Evolutionary conservation across 2,113 vertebrate genomes (phyloP).

Genomic region (Scopus umbretta): DNA sequence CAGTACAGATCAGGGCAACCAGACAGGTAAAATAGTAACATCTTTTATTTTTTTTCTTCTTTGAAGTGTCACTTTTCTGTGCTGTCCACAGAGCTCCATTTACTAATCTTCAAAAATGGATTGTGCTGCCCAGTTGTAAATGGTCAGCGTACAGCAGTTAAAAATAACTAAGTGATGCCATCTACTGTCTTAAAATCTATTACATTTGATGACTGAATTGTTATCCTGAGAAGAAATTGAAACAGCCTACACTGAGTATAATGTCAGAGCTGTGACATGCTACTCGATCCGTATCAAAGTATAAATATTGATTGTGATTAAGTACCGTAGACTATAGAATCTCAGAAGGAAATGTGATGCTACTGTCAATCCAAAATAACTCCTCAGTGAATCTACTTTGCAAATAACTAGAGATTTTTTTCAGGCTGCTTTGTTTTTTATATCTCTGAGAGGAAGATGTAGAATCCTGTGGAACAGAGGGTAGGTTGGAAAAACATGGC

Average conservation of each 20-base stretch:
- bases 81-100: not conserved
- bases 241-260: not conserved
- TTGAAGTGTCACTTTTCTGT: not conserved
- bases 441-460: not conserved
- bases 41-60: not conserved
- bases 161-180: constrained; percentile 61
- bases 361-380: not conserved
- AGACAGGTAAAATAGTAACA: not conserved
- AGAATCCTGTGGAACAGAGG: not conserved
- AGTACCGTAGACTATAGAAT: not conserved
- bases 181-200: constrained; percentile 51
- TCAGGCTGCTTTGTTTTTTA: not conserved
- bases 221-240: not conserved
- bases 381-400: not conserved
- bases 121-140: not conserved
- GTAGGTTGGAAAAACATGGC: not conserved
- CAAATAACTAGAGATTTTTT: not conserved
- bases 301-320: not conserved
- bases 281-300: not conserved
- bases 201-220: not conserved
- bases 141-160: not conserved
- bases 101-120: not conserved
- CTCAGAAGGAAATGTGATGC: not conserved
- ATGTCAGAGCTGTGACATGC: not conserved
- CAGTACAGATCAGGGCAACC: not conserved